Evolutionary conservation across 2,113 vertebrate species (phyloP), one percentile per base, ranked within the genome.

Genomic region (Spea bombifrons): DNA sequence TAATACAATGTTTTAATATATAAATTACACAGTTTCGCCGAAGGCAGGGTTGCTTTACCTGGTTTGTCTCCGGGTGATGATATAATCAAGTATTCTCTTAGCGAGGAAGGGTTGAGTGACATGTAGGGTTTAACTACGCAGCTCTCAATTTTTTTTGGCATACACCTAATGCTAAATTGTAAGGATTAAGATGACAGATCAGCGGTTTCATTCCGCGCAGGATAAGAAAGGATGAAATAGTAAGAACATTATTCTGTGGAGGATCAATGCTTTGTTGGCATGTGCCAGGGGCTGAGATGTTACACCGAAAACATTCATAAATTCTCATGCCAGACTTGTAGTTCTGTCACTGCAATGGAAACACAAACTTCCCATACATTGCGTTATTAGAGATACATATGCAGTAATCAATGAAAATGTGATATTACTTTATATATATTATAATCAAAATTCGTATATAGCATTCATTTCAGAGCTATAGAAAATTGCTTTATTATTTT

Each of bases 291-390:
- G 66, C 66, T 46, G 44, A 4, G 45, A 67, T 46, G 66, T 67
- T 46, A 67, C 9, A 67, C 66, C 12, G 43, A 46, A 67, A 67
- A 67, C 66, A 67, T 67, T 67, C 66, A 67, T 67, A 67, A 45
- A 67, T 67, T 67, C 12, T 46, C 45, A 47, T 30, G 45, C 43
- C 17, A 30, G 45, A 46, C 44, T 67, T 47, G 44, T 47, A 67
- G 43, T 13, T 15, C 66, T 67, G 43, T 67, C 66, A 47, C 5
- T 8, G 45, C 9, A 30, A 30, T 67, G 44, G 30, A 66, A 66
- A 66, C 4, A 7, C 17, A 47, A 13, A 12, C 17, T 3, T 43
- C 10, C 10, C n/a, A 30, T 67, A 67, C 45, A 46, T 13, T 67
- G 66, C 3, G 3, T 47, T 12, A 67, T 46, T 67, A 12, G 10